Conservation (phyloP, 1,140 invertebrate species). For the Drosophila mayri region DNA sequence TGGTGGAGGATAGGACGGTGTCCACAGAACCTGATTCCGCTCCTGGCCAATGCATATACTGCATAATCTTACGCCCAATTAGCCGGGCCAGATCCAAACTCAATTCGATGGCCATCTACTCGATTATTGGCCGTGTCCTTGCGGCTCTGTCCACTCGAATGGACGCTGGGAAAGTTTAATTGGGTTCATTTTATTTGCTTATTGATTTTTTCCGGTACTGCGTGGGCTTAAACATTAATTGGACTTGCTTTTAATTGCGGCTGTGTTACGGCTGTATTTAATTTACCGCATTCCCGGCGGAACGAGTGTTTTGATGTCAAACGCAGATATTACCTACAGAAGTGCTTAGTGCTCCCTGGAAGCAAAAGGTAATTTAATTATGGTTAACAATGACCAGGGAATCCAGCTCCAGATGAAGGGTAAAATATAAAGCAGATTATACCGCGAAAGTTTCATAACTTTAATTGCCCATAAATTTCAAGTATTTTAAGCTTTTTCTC, state of each 20-base stretch:
- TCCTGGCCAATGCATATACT: constrained; percentile 7
- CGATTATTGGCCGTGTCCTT: constrained; percentile 22
- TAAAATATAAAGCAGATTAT: not conserved
- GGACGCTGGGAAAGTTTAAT: constrained; percentile 8
- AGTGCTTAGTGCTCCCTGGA: constrained; percentile 1
- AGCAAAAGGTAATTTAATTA: constrained; percentile 16
- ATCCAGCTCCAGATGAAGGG: not conserved
- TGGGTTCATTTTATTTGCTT: constrained; percentile 16
- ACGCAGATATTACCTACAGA: constrained; percentile 14
- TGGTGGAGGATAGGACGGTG: not conserved
- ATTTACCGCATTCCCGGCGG: constrained; percentile 7
- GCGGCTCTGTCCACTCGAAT: not conserved
- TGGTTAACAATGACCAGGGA: constrained; percentile 1
- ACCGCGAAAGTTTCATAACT: constrained; percentile 2
- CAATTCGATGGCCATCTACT: constrained; percentile 16
- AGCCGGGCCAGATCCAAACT: constrained; percentile 3
- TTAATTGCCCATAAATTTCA: constrained; percentile 13
- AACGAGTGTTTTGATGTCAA: constrained; percentile 25
- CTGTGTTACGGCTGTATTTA: not conserved
- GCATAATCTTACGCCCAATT: constrained; percentile 37
- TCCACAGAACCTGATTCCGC: not conserved
- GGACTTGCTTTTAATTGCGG: constrained; percentile 34
- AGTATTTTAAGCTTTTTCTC: constrained; percentile 7
- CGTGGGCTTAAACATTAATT: constrained; percentile 21
- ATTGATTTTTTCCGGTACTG: constrained; percentile 26